Evolutionary conservation across 2,797 vertebrate genomes (phyloP), one percentile per base, ranked within the genome.

Genomic region (Ctenopoma kingsleyae): DNA sequence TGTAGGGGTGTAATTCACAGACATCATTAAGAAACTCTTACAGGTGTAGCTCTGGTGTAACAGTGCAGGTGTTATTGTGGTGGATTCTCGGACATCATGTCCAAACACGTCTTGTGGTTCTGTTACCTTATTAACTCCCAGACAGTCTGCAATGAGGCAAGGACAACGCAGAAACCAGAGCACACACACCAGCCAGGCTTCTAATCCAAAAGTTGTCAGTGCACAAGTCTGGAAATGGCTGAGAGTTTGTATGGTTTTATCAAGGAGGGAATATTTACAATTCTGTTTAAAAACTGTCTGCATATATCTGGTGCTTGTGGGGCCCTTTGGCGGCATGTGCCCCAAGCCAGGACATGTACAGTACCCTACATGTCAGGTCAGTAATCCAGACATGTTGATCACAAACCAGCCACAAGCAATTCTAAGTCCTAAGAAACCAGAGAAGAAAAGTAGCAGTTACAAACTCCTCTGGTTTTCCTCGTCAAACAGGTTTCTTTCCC

Each of bases 391-490:
- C 68, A 27, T 25, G 66, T 80, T 40, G 3, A 53, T 81, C 69
- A 70, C 25, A 51, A 70, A 62, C n/a, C 22, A 78, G 32, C 32
- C 50, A 32, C 65, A 71, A 70, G 57, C 53, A 57, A 75, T 69
- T 54, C 67, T 61, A 66, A 54, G 27, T 85, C 68, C 76, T 11
- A 40, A 70, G 88, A 90, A 92, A 93, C 71, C 67, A 56, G 64
- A 87, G 76, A 82, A 43, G 56, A 76, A 77, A 88, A 81, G 87
- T 87, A 91, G 85, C 88, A 86, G 91, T 92, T 90, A 88, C 69
- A 89, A 81, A 88, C 82, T 79, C 48, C 78, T 83, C 92, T 85
- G 83, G 91, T 91, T 91, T 89, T 91, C 89, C 94, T 90, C 8
- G 92, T 94, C 74, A 51, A 79, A 91, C 92, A 5, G 81, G 92